Base-by-base conservation (phyloP, 1,140 invertebrate genomes). In the Cardiocondyla obscurior region DNA sequence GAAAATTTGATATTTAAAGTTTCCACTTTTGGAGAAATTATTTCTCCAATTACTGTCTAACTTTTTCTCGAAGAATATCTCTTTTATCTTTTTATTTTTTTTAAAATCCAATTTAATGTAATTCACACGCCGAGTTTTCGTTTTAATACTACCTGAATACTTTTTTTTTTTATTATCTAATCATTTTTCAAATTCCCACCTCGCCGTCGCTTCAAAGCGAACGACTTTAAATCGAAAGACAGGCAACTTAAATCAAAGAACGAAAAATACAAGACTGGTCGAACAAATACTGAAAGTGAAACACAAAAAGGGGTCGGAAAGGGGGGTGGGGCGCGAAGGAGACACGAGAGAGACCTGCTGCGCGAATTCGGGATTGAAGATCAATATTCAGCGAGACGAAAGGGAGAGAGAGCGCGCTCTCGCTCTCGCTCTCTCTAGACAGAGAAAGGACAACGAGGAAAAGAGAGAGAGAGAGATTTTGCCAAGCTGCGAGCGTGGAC, bases 321-420 rank as follows among this genome's bases (percentile, higher is more conserved):
- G 10, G 25, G 19, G n/a, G n/a, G n/a, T n/a, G n/a, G n/a, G n/a
- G n/a, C n/a, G n/a, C n/a, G n/a, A n/a, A n/a, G n/a, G n/a, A 39
- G 28, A n/a, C 16, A 1, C 14, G 19, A 25, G 16, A 28, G 70
- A 64, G 62, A 67, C 58, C 36, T 72, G 77, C 33, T 70, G 72
- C 36, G 36, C 39, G 57, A 64, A 73, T 88, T 81, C 44, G 64
- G 77, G 82, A 88, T 88, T 88, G 86, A 88, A 88, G 86, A 88
- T 88, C 87, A 88, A 88, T 88, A 88, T 88, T 88, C 87, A 60
- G 44, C 65, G 65, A 70, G 55, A 69, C 83, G 73, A 81, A 64
- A 87, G 83, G 22, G 74, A 79, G 60, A 19, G 62, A 67, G 74
- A 58, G n/a, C n/a, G n/a, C n/a, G n/a, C n/a, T n/a, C n/a, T n/a